Conservation (phyloP, 2,888 invertebrate genomes). For the Lamellibrachia columna region DNA sequence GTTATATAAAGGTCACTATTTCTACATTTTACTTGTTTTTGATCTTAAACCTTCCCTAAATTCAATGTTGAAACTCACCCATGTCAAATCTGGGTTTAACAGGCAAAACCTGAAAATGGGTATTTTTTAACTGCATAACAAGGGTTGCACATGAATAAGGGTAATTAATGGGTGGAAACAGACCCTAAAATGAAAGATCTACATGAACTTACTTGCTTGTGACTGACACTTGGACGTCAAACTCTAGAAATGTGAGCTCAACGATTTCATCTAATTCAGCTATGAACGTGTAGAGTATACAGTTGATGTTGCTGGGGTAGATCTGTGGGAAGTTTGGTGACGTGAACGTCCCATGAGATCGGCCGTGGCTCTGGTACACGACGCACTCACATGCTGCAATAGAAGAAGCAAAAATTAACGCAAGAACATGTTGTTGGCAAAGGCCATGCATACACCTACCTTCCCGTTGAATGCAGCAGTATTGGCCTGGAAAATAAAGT, state of each 20-base stretch:
- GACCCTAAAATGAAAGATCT: not conserved
- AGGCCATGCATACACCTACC: not conserved
- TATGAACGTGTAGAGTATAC: slow-evolving; percentile 85
- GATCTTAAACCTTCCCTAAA: no score
- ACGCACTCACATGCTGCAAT: slow-evolving; percentile 83
- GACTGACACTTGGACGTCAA: slow-evolving; percentile 72
- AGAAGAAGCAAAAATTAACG: not conserved
- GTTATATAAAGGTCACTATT: no score
- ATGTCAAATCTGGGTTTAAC: no score
- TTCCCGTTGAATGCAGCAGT: not conserved
- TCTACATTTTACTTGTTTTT: no score
- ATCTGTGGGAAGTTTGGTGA: slow-evolving; percentile 85
- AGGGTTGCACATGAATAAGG: no score
- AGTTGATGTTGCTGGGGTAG: slow-evolving; percentile 79
- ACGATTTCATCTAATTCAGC: slow-evolving; percentile 83
- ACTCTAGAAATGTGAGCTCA: slow-evolving; percentile 82
- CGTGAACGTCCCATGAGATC: slow-evolving; percentile 83
- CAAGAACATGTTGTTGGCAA: not conserved
- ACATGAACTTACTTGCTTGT: slow-evolving; percentile 33
- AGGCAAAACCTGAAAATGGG: no score
- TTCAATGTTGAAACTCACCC: no score
- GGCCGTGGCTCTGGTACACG: slow-evolving; percentile 81
- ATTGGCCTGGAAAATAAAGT: not conserved
- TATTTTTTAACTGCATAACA: no score
- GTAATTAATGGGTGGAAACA: not conserved